These are phyloP conservation scores for Globia sparganii DNA, from an alignment of 2,888 invertebrate genomes.

Conservation along the genomic window DNA sequence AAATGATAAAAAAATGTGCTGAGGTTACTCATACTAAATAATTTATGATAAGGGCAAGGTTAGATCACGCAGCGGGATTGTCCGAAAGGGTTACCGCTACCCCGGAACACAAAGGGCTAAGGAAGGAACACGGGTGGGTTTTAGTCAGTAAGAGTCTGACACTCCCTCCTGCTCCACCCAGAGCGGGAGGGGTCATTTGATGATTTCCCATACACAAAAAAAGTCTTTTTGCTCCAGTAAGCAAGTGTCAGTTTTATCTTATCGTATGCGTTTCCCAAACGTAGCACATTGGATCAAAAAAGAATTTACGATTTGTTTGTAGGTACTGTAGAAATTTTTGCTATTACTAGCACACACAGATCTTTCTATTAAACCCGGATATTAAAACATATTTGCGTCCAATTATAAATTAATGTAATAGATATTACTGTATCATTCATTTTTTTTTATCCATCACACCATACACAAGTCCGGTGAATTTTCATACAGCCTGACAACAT, in stretches of 20 bases:
- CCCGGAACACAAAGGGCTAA: no score
- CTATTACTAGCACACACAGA: conserved; percentile 13
- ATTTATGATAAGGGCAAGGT: not conserved
- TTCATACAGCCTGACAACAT: not conserved
- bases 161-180: no score
- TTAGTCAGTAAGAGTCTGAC: no score
- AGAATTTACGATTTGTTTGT: conserved; percentile 32
- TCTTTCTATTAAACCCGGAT: not conserved
- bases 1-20: not conserved
- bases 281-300: conserved; percentile 8
- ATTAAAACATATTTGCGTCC: not conserved
- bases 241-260: not conserved
- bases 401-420: not conserved
- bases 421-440: not conserved
- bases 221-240: not conserved
- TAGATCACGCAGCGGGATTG: no score
- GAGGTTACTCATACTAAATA: not conserved
- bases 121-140: no score
- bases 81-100: no score
- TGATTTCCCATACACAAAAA: no score
- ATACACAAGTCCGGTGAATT: not conserved
- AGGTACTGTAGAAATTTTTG: conserved; percentile 9
- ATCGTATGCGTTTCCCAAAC: conserved; percentile 9
- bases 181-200: no score
- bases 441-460: not conserved